Evolutionary conservation across 2,888 invertebrate genomes (phyloP).

Genomic region (Oligia strigilis): DNA sequence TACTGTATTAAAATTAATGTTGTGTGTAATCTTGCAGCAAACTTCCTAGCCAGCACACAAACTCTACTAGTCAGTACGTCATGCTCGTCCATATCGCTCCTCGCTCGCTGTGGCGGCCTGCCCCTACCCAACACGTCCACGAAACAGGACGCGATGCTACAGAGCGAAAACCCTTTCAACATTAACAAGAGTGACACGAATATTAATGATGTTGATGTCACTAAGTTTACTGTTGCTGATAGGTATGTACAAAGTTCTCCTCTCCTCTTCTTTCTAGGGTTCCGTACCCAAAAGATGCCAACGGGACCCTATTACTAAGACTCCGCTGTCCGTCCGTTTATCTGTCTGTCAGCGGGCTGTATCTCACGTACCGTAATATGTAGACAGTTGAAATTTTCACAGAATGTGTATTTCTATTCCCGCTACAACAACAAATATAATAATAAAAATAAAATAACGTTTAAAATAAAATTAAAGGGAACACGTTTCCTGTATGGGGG

Average conservation of each 20-base stretch:
- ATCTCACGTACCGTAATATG: too few species aligned
- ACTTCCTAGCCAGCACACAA: slow-evolving; percentile 92
- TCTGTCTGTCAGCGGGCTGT: too few species aligned
- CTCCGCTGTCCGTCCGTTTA: too few species aligned
- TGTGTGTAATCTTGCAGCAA: slow-evolving; percentile 85
- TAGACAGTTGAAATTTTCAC: too few species aligned
- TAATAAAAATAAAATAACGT: too few species aligned
- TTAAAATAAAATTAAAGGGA: too few species aligned
- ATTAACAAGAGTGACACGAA: slow-evolving; percentile 72
- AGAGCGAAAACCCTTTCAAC: slow-evolving; percentile 82
- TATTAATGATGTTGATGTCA: slow-evolving; percentile 78
- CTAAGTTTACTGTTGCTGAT: slow-evolving; percentile 93
- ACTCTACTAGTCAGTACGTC: slow-evolving; percentile 92
- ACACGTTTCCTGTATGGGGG: too few species aligned
- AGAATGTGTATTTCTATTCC: too few species aligned
- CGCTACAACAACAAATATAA: too few species aligned
- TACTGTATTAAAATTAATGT: neutral
- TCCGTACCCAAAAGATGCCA: too few species aligned
- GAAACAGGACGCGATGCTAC: slow-evolving; percentile 81
- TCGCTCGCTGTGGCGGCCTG: slow-evolving; percentile 92
- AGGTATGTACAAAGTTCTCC: slow-evolving; percentile 62
- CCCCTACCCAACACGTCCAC: slow-evolving; percentile 90
- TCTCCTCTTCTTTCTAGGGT: too few species aligned
- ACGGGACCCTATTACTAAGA: too few species aligned
- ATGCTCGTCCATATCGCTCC: slow-evolving; percentile 93